phyloP scores from a whole-genome alignment of 2,113 vertebrate species.

The Ammodytes marinus region DNA sequence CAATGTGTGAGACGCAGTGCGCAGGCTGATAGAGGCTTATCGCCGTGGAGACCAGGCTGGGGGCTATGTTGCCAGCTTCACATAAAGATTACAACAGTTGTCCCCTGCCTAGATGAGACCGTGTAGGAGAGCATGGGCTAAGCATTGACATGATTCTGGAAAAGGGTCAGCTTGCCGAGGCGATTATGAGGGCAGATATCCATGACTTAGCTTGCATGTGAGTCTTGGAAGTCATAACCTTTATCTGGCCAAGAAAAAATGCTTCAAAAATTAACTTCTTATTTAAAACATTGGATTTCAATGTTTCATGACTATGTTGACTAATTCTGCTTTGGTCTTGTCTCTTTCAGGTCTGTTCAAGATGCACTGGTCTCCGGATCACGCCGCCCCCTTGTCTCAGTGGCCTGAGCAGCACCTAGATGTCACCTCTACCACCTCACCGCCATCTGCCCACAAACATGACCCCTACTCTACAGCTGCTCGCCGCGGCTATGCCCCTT shows the following conservation, averaged over 20 bases:
- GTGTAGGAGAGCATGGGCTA: constrained; percentile 38
- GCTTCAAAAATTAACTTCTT: background rate
- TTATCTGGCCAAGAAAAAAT: background rate
- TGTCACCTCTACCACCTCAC: constrained; percentile 95
- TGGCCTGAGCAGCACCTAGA: constrained; percentile 98
- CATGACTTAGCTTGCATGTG: background rate
- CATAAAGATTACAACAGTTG: constrained; percentile 65
- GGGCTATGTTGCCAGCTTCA: constrained; percentile 69
- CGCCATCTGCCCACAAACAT: constrained; percentile 91
- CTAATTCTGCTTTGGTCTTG: constrained; percentile 26
- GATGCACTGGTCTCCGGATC: constrained; percentile 99
- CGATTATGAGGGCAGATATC: constrained; percentile 42
- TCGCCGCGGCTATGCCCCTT: constrained; percentile 87
- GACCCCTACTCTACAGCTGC: constrained; percentile 87
- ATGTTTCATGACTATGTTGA: background rate
- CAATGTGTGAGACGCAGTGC: constrained; percentile 75
- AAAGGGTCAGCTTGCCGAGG: constrained; percentile 32
- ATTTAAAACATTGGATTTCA: background rate
- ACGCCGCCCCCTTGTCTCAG: constrained; percentile 94
- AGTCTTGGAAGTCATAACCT: background rate
- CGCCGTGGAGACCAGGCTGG: constrained; percentile 77
- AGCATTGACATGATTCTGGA: constrained; percentile 52
- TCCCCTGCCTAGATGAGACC: constrained; percentile 52
- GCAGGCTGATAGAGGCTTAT: constrained; percentile 74
- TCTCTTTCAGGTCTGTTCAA: constrained; percentile 87